phyloP scores from a whole-genome alignment of 2,113 vertebrate genomes.

The Cinclus mexicanus region DNA sequence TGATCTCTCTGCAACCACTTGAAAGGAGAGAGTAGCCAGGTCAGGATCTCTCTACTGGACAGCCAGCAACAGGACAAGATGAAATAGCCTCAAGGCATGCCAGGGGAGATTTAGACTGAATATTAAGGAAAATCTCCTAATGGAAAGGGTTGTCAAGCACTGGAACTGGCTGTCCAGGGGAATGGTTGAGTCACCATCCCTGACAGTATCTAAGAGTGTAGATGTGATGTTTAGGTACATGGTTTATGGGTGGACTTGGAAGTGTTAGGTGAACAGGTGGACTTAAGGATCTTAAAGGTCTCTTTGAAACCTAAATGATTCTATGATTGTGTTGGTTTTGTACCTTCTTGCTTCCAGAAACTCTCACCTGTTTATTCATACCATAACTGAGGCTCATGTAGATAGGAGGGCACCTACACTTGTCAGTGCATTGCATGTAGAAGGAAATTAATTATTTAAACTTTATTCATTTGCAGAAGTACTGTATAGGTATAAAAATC shows the following conservation, averaged over 20 bases:
- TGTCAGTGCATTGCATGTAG: neutral
- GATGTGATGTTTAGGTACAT: fast-evolving
- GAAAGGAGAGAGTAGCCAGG: neutral
- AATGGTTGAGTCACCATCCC: neutral
- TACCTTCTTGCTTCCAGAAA: neutral
- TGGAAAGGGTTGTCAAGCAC: neutral
- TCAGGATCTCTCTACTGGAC: fast-evolving
- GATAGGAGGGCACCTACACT: neutral
- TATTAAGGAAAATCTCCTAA: neutral
- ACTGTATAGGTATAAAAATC: conserved; percentile 1
- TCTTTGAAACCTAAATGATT: neutral
- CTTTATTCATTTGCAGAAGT: conserved; percentile 6
- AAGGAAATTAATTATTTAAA: conserved; percentile 35
- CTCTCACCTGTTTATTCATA: neutral
- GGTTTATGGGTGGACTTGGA: neutral
- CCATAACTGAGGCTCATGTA: neutral
- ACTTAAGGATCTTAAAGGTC: neutral
- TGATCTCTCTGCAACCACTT: too few relatives aligned
- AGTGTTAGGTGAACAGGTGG: neutral
- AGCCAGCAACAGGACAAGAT: neutral
- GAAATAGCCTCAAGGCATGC: neutral
- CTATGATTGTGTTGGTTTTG: neutral
- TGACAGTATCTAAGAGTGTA: neutral
- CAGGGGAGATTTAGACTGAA: neutral
- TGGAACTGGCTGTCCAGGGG: neutral